phyloP scores from a whole-genome alignment of 2,113 vertebrate genomes.

The Rynchops niger region DNA sequence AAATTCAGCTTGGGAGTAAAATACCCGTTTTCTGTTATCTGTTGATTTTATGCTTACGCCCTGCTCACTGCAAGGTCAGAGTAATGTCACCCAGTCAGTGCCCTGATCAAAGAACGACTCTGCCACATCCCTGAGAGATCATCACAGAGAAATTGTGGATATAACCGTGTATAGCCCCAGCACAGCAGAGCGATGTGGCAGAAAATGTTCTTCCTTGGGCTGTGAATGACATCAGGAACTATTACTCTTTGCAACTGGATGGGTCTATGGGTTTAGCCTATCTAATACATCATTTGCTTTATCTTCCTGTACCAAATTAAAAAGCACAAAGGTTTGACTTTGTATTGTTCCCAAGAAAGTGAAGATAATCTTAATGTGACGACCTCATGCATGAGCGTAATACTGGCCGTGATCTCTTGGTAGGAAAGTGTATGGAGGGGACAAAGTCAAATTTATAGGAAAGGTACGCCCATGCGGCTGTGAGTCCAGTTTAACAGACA shows the following conservation, averaged over 20 bases:
- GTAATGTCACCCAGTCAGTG: not conserved
- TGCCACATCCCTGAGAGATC: not conserved
- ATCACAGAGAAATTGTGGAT: not conserved
- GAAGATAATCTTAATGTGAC: not conserved
- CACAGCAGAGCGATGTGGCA: not conserved
- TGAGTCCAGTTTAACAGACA: not conserved
- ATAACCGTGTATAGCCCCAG: not conserved
- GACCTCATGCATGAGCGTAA: not conserved
- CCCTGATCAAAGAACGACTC: not conserved
- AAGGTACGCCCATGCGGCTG: rapidly evolving
- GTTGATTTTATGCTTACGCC: not conserved
- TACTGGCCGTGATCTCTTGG: not conserved
- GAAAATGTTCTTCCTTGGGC: not conserved
- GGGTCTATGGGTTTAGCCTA: not conserved
- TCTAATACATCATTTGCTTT: not conserved
- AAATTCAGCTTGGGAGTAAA: not conserved
- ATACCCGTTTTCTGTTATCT: not conserved
- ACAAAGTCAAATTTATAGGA: not conserved
- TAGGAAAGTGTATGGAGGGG: not conserved
- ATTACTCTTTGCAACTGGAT: not conserved
- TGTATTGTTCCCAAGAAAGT: not conserved
- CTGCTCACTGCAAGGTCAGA: not conserved
- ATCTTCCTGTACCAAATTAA: not conserved
- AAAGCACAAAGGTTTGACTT: not conserved
- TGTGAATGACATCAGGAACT: not conserved